Evolutionary conservation across 2,113 vertebrate species (phyloP).

Genomic region (Paratilapia polleni): DNA sequence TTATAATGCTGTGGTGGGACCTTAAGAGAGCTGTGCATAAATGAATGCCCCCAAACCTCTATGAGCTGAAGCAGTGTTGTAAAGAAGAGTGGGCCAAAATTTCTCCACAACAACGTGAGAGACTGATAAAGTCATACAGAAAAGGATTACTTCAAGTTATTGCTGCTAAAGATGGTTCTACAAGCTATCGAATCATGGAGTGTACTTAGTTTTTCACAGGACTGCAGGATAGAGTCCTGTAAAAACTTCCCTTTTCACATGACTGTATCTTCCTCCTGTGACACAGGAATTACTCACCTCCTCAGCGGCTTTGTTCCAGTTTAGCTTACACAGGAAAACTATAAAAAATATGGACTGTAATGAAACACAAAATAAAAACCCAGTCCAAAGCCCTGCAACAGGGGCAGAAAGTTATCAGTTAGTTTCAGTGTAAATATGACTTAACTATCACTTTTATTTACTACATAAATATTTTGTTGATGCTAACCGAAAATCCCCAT

Average conservation of each 20-base stretch:
- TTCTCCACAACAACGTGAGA: background rate
- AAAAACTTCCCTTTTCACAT: background rate
- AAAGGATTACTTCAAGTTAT: background rate
- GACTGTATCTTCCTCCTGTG: background rate
- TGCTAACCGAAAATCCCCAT: slow-evolving; percentile 84
- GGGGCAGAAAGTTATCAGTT: background rate
- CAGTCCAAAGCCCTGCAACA: slow-evolving; percentile 86
- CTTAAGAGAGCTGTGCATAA: too few relatives aligned
- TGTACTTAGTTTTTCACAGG: background rate
- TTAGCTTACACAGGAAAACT: slow-evolving; percentile 79
- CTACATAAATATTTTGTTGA: background rate
- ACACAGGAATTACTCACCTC: slow-evolving; percentile 76
- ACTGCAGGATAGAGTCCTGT: background rate
- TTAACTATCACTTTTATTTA: background rate
- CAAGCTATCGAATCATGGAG: background rate
- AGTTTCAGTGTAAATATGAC: background rate
- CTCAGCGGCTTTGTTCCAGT: slow-evolving; percentile 85
- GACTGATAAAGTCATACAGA: background rate
- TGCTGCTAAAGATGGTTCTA: background rate
- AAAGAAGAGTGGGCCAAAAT: background rate
- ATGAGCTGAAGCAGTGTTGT: background rate
- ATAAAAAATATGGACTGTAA: slow-evolving; percentile 81
- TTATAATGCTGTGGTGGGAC: too few relatives aligned
- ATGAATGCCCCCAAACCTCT: background rate
- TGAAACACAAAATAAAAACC: slow-evolving; percentile 80